Conservation (phyloP, 2,888 invertebrate species). For the Craniophora ligustri region DNA sequence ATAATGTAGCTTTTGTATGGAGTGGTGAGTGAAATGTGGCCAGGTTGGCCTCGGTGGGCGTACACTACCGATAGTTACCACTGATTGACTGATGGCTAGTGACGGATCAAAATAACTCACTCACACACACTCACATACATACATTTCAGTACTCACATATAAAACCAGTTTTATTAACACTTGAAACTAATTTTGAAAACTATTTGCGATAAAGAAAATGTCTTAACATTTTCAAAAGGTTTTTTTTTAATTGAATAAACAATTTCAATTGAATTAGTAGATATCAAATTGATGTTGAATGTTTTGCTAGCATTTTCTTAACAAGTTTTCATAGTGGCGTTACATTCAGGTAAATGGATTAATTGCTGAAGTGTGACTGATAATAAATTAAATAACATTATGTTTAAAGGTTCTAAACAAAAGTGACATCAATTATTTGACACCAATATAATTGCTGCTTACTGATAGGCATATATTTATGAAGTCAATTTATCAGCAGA, state of each 20-base stretch:
- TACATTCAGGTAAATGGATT: not conserved
- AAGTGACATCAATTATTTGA: not conserved
- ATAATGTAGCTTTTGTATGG: constrained; percentile 73
- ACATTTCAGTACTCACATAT: constrained; percentile 24
- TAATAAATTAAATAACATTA: not conserved
- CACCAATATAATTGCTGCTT: not conserved
- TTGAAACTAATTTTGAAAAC: constrained; percentile 9
- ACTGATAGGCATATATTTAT: not conserved
- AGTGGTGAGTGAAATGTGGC: constrained; percentile 70
- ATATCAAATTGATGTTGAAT: constrained; percentile 2
- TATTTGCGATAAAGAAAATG: not conserved
- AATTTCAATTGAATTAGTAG: constrained; percentile 5
- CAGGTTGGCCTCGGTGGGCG: constrained; percentile 48
- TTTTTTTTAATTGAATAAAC: constrained; percentile 2
- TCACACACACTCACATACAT: constrained; percentile 37
- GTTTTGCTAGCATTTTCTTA: not conserved
- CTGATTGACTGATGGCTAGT: constrained; percentile 58
- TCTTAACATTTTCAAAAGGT: constrained; percentile 3
- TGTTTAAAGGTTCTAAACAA: not conserved
- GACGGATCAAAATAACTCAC: constrained; percentile 47
- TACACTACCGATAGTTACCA: constrained; percentile 51
- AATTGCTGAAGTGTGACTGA: not conserved
- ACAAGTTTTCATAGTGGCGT: too few species aligned
- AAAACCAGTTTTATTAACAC: constrained; percentile 29
- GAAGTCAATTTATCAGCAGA: not conserved